Base-by-base conservation (phyloP, 64 coral and sea anemone genomes). In the Hydrozoanthus tunicans region DNA sequence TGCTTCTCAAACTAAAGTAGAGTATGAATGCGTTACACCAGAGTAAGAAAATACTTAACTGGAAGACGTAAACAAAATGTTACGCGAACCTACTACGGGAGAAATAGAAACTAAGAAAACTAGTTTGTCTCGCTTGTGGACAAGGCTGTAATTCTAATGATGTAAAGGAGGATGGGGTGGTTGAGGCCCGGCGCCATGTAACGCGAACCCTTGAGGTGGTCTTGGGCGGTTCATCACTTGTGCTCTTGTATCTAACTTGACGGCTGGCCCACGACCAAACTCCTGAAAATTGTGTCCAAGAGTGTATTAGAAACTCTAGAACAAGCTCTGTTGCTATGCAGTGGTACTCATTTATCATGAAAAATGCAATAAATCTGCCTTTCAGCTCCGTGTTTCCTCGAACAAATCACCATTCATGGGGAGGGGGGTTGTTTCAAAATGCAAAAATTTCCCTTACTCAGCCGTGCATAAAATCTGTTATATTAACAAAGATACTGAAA, bases 271-370 rank as follows among this genome's bases (percentile, higher is more conserved):
- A 56, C 74, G 74, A 43, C 74, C 74, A 9, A 77, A 53, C 13
- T 77, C 74, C 74, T 77, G 74, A 9, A 77, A 74, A 75, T 7
- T 2, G 11, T 52, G 0, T 14, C 9, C 51, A 53, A 53, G 9
- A 77, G 12, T 53, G 8, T 77, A 6, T 5, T 77, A 6, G 27
- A 14, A 77, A 85, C 4, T 53, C 0, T 53, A 26, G 3, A 58
- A 88, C 84, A 88, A 13, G 94, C 95, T 77, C 85, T 97, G 77
- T 91, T 94, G 14, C 76, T 91, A n/a, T 89, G 76, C 61, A 91
- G 73, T 57, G 92, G 2, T 43, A 43, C 32, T 43, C 32, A 2
- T 43, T 43, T 43, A 43, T 43, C 32, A 43, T 43, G 32, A 43
- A 43, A 1, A 43, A 43, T 43, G 32, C 32, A 43, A 43, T 43